Conservation (phyloP, 2,113 vertebrate genomes). For the Calypte anna region DNA sequence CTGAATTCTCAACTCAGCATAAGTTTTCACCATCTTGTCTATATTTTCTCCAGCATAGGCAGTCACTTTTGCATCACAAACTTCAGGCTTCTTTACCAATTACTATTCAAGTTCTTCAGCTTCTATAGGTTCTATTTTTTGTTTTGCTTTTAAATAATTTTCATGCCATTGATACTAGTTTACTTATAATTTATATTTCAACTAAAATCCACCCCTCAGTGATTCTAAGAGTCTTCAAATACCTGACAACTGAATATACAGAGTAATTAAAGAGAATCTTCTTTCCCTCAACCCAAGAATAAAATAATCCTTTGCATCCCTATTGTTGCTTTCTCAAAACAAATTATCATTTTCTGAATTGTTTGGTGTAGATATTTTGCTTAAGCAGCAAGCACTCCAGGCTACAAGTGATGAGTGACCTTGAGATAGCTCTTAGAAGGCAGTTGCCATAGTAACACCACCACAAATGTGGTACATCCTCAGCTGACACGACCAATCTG, state of each 20-base stretch:
- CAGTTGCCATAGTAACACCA: constrained; percentile 80
- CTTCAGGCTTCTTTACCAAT: neutral
- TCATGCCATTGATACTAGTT: neutral
- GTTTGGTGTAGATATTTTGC: constrained; percentile 63
- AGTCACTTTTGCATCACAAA: neutral
- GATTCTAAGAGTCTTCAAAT: neutral
- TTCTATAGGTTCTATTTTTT: neutral
- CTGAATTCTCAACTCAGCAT: neutral
- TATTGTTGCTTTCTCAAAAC: constrained; percentile 10
- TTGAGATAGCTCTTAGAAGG: constrained; percentile 78
- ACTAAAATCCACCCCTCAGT: neutral
- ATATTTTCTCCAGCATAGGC: neutral
- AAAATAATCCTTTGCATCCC: neutral
- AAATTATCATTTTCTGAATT: constrained; percentile 37
- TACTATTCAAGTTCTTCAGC: neutral
- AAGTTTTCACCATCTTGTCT: neutral
- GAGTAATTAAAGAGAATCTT: neutral
- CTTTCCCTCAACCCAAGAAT: neutral
- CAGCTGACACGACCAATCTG: constrained; percentile 72
- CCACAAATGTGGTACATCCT: constrained; percentile 76
- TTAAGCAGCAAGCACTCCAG: constrained; percentile 75
- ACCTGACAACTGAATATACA: neutral
- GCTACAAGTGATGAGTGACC: constrained; percentile 79
- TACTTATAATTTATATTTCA: neutral
- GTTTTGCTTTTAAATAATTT: neutral